Evolutionary conservation across 2,797 vertebrate genomes (phyloP).

Genomic region (Galago senegalensis): DNA sequence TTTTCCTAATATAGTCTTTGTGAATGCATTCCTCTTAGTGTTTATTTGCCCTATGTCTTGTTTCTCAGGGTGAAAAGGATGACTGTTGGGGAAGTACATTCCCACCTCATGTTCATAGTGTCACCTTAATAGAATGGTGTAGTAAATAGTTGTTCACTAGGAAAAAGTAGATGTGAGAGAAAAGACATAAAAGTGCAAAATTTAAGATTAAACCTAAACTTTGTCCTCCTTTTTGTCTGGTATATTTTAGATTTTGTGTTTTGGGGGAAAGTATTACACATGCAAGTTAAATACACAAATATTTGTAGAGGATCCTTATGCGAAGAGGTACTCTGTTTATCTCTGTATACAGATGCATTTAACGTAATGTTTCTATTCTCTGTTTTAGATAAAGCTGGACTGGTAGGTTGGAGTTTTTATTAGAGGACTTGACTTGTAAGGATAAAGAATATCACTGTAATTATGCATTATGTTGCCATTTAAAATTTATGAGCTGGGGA

Average conservation of each 20-base stretch:
- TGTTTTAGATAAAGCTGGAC: neutral
- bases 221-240: neutral
- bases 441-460: neutral
- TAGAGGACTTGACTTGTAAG: neutral
- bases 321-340: neutral
- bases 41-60: neutral
- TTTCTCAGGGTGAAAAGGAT: neutral
- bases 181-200: neutral
- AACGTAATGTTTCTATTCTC: neutral
- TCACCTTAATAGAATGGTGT: neutral
- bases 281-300: neutral
- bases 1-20: neutral
- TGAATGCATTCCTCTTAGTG: neutral
- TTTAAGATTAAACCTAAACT: neutral
- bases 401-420: neutral
- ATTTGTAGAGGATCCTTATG: neutral
- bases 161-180: neutral
- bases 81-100: neutral
- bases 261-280: neutral
- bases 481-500: neutral
- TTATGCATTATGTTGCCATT: neutral
- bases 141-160: neutral
- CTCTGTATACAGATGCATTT: neutral
- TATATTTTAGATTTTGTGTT: neutral
- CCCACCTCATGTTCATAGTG: neutral